These are phyloP conservation scores for Sarcophilus harrisii DNA, from an alignment of 2,797 vertebrate genomes.

Conservation along the genomic window DNA sequence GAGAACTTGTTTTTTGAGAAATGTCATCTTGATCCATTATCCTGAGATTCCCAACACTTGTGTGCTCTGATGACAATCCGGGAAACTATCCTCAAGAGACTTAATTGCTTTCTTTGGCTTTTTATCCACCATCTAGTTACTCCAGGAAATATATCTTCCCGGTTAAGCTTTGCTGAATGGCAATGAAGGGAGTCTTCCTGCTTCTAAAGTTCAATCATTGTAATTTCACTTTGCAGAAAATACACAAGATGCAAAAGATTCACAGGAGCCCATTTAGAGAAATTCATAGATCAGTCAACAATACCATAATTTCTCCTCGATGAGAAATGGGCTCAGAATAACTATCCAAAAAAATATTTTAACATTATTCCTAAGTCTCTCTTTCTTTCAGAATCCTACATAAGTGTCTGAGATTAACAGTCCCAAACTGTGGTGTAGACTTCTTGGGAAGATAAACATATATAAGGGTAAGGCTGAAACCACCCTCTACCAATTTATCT, in stretches of 20 bases:
- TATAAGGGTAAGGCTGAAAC: not conserved
- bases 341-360: not conserved
- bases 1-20: slow-evolving; percentile 28
- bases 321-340: not conserved
- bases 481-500: not conserved
- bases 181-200: not conserved
- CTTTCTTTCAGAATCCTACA: not conserved
- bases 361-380: not conserved
- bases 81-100: not conserved
- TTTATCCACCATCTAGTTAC: not conserved
- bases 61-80: not conserved
- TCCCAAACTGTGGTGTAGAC: not conserved
- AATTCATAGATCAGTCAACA: not conserved
- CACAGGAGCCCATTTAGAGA: not conserved
- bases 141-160: not conserved
- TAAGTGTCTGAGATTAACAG: not conserved
- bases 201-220: not conserved
- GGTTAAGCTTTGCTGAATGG: not conserved
- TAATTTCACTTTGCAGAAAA: not conserved
- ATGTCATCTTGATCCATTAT: not conserved
- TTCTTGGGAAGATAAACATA: not conserved
- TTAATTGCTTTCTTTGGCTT: not conserved
- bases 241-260: not conserved
- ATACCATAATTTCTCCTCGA: not conserved
- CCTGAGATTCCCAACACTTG: not conserved